These are phyloP conservation scores for Ptychobarbus kaznakovi DNA, from an alignment of 2,797 vertebrate species.

Conservation along the genomic window DNA sequence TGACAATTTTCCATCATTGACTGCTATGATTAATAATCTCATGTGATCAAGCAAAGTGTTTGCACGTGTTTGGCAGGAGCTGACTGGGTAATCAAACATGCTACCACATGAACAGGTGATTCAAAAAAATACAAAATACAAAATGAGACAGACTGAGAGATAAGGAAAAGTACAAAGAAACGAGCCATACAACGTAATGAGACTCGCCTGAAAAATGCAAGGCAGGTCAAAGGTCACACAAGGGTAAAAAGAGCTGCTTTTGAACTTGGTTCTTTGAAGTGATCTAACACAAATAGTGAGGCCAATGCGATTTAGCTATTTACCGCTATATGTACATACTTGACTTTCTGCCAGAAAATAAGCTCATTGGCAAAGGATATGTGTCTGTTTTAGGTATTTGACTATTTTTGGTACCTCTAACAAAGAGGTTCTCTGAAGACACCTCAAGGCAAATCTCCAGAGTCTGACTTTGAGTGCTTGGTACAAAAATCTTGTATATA, in stretches of 20 bases:
- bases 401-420: background rate
- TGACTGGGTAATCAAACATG: background rate
- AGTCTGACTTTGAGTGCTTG: background rate
- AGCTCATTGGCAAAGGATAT: background rate
- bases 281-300: background rate
- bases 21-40: constrained; percentile 20
- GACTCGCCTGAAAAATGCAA: background rate
- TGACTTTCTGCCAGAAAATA: constrained; percentile 8
- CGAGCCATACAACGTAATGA: background rate
- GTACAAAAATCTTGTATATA: background rate
- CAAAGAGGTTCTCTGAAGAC: background rate
- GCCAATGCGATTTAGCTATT: background rate
- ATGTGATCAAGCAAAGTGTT: background rate
- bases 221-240: constrained; percentile 20
- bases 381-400: background rate
- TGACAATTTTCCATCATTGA: background rate
- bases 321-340: constrained; percentile 1
- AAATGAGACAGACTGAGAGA: background rate
- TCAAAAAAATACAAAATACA: background rate
- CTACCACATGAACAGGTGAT: background rate
- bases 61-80: constrained; percentile 8
- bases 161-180: background rate
- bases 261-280: constrained; percentile 23
- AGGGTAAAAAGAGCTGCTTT: constrained; percentile 7
- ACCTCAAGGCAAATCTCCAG: background rate